A percentile compares a stretch with the other conserved stretches of the same genome.
Evolutionary conservation across 2,113 vertebrate species (phyloP).

Genomic region (Microtus montanus): DNA sequence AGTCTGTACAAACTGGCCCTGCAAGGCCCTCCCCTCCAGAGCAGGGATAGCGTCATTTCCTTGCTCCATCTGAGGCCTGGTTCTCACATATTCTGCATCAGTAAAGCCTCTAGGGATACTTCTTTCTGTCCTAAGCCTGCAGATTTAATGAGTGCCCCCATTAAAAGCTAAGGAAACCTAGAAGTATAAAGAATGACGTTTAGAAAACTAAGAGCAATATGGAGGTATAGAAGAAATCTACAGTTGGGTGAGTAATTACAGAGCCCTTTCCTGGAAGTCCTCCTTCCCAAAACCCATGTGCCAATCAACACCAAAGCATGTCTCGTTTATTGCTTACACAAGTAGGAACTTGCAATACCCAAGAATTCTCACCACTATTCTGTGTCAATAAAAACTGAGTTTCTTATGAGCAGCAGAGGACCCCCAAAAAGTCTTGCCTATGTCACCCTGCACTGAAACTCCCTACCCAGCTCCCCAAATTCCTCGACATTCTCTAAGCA

Average conservation of each 20-base stretch:
- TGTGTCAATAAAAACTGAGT: neutral
- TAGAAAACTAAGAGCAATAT: neutral
- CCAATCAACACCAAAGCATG: neutral
- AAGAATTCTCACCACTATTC: no score
- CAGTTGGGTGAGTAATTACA: neutral
- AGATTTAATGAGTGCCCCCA: neutral
- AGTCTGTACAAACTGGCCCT: neutral
- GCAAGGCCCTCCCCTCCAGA: neutral
- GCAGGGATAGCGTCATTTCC: neutral
- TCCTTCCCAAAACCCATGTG: neutral
- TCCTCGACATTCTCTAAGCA: neutral
- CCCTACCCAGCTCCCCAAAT: fast-evolving
- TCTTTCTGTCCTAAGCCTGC: neutral
- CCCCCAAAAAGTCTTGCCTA: neutral
- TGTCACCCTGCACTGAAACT: no score
- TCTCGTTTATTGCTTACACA: neutral
- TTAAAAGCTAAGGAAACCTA: neutral
- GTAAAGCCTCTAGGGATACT: neutral
- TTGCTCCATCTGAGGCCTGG: neutral
- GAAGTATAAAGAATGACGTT: neutral
- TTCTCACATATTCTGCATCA: neutral
- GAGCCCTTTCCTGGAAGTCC: neutral
- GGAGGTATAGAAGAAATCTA: neutral
- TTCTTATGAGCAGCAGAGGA: neutral
- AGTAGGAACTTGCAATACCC: neutral